Conservation (phyloP, 2,797 vertebrate species). For the Tachyglossus aculeatus region DNA sequence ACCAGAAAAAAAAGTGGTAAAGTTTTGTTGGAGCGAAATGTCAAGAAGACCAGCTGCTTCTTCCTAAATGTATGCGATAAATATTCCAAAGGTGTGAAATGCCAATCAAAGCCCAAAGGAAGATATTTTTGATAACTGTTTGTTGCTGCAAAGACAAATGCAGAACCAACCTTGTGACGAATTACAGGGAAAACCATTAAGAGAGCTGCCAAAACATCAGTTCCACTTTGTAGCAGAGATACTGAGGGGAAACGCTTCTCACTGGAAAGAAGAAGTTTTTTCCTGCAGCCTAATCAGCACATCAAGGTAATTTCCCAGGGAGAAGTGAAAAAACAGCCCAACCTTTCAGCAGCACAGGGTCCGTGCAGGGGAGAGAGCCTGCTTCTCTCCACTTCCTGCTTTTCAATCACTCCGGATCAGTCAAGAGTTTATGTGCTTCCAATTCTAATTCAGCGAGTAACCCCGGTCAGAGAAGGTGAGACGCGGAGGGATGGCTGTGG, state of each 20-base stretch:
- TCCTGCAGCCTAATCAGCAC: constrained; percentile 40
- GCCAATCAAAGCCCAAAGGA: constrained; percentile 28
- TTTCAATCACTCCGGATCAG: constrained; percentile 45
- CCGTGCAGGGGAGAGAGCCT: constrained; percentile 44
- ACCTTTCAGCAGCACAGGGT: constrained; percentile 49
- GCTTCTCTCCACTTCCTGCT: constrained; percentile 62
- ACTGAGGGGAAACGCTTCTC: constrained; percentile 38
- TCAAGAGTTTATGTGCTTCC: neutral
- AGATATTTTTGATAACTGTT: constrained; percentile 24
- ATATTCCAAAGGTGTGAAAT: constrained; percentile 38
- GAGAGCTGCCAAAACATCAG: neutral
- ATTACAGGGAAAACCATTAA: constrained; percentile 14
- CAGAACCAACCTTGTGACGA: constrained; percentile 20
- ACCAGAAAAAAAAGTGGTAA: constrained; percentile 10
- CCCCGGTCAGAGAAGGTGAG: too few species aligned
- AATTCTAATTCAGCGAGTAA: too few species aligned
- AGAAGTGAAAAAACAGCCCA: constrained; percentile 75
- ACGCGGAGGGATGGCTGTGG: too few species aligned
- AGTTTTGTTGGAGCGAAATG: constrained; percentile 29
- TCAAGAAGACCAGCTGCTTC: constrained; percentile 16
- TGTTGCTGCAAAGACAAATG: neutral
- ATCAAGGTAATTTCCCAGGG: constrained; percentile 75
- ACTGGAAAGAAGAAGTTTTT: constrained; percentile 65
- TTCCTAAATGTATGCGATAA: constrained; percentile 17
- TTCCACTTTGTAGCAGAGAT: constrained; percentile 34